Evolutionary conservation across 2,797 vertebrate species (phyloP), one percentile per base, ranked within the genome.

Genomic region (Pangasius krempfi): DNA sequence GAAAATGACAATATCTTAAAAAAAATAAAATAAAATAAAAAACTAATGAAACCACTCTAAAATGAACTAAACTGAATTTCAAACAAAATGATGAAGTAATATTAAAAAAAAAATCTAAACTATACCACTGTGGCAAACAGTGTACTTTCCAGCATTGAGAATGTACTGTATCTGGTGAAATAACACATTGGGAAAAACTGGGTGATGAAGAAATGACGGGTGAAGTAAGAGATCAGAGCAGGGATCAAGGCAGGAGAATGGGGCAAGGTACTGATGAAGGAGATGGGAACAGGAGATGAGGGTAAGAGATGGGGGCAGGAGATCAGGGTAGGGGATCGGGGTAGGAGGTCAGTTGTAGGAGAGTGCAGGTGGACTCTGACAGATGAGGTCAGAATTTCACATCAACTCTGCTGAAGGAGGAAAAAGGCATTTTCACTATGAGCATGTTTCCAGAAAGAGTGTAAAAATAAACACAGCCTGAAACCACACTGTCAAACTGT

Each of bases 381-480:
- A 81, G 30, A 40, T 14, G 22, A 81, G 79, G 54, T 60, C 79
- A 60, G 27, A 64, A 8, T 73, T 81, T 37, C 66, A 62, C 79
- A 25, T 60, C 8, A 73, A 72, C n/a, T n/a, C 66, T 64, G 40
- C 33, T 76, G 80, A 40, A 73, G 33, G 68, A 75, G 72, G 68
- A 78, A 89, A 84, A 68, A 64, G 27, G 44, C n/a, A 40, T 37
- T 73, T 79, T 78, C 68, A 87, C 60, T 76, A 62, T 68, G 83
- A 89, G 76, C 50, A 87, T 52, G 52, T 88, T 87, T 91, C 88
- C 87, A 87, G 72, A 91, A 88, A 88, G 87, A 14, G 78, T 89
- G 89, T 88, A 90, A 90, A 89, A 90, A 91, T 91, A 90, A 88
- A 89, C 52, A 14, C 37, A 70, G 89, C 89, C 87, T 33, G 52